Percentiles rank a stretch among this genome's conserved stretches.
Evolutionary conservation across 2,888 invertebrate species (phyloP).

Genomic region (Anoncus sp.): DNA sequence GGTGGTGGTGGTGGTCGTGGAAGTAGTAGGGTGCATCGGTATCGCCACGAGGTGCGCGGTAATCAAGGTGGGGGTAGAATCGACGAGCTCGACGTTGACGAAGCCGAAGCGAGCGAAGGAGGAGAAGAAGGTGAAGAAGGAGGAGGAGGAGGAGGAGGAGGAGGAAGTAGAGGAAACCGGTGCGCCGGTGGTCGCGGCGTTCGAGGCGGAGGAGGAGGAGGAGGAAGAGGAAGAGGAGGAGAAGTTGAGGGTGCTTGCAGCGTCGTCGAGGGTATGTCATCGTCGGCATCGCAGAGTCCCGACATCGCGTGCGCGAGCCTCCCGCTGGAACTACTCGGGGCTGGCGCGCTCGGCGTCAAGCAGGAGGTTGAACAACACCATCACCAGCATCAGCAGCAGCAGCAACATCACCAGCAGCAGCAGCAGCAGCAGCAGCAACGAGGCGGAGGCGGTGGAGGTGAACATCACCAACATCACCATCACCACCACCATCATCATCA

Average conservation of each 20-base stretch:
- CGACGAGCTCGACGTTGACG: slow-evolving; percentile 61
- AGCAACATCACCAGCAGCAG: slow-evolving; percentile 79
- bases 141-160: slow-evolving; percentile 69
- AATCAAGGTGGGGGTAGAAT: slow-evolving; percentile 58
- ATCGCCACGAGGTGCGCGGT: slow-evolving; percentile 74
- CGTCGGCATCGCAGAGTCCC: slow-evolving; percentile 82
- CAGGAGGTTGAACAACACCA: slow-evolving; percentile 76
- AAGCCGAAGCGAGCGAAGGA: slow-evolving; percentile 57
- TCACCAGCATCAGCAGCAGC: slow-evolving; percentile 77
- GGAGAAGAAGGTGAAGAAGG: slow-evolving; percentile 64
- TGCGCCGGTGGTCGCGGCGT: slow-evolving; percentile 62
- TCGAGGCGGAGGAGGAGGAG: slow-evolving; percentile 58
- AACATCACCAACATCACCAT: slow-evolving; percentile 52
- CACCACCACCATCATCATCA: slow-evolving; percentile 57
- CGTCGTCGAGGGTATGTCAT: slow-evolving; percentile 82
- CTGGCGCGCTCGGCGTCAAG: slow-evolving; percentile 83
- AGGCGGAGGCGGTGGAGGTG: slow-evolving; percentile 75
- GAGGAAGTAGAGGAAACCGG: slow-evolving; percentile 70
- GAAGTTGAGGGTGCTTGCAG: slow-evolving; percentile 70
- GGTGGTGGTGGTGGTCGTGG: slow-evolving; percentile 30
- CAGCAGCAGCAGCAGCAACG: slow-evolving; percentile 76
- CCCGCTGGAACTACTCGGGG: slow-evolving; percentile 82
- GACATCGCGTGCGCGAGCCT: slow-evolving; percentile 83
- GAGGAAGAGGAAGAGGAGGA: slow-evolving; percentile 69
- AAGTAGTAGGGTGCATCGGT: slow-evolving; percentile 72